These are phyloP conservation scores for Hesperophylax magnus DNA, from an alignment of 1,140 invertebrate species.

Conservation along the genomic window DNA sequence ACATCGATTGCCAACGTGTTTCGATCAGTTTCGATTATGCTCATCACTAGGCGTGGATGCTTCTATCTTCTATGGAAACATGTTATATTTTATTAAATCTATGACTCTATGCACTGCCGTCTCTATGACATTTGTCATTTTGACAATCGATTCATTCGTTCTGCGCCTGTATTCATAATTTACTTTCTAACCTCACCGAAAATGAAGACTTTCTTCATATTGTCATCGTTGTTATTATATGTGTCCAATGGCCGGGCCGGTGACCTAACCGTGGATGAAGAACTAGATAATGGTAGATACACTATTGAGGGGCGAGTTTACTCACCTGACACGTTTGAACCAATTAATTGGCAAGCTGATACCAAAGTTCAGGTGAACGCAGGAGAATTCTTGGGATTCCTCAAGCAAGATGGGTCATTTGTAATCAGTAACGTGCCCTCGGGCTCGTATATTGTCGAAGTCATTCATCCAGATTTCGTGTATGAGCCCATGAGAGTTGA, in stretches of 20 bases:
- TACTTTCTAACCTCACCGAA: too few relatives aligned
- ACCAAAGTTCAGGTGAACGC: slow-evolving; percentile 90
- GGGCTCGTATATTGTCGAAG: slow-evolving; percentile 96
- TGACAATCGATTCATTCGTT: too few relatives aligned
- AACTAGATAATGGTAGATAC: slow-evolving; percentile 73
- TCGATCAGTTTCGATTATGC: too few relatives aligned
- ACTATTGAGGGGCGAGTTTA: slow-evolving; percentile 88
- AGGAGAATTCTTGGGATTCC: slow-evolving; percentile 88
- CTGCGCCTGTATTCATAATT: too few relatives aligned
- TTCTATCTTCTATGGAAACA: too few relatives aligned
- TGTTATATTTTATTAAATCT: too few relatives aligned
- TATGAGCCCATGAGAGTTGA: slow-evolving; percentile 95
- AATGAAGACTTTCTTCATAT: not conserved
- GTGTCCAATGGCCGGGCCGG: not conserved
- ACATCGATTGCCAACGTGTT: too few relatives aligned
- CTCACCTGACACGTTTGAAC: slow-evolving; percentile 74
- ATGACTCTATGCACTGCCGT: too few relatives aligned
- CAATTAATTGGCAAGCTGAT: slow-evolving; percentile 81
- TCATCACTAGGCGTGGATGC: too few relatives aligned
- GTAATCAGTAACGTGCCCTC: slow-evolving; percentile 90
- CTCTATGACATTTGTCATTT: too few relatives aligned
- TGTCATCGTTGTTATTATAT: slow-evolving; percentile 2
- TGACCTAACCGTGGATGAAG: slow-evolving; percentile 68
- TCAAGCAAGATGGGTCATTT: slow-evolving; percentile 95
- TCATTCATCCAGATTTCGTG: slow-evolving; percentile 90